Conservation (phyloP, 2,113 vertebrate species). For the Rhabdornis inornatus region DNA sequence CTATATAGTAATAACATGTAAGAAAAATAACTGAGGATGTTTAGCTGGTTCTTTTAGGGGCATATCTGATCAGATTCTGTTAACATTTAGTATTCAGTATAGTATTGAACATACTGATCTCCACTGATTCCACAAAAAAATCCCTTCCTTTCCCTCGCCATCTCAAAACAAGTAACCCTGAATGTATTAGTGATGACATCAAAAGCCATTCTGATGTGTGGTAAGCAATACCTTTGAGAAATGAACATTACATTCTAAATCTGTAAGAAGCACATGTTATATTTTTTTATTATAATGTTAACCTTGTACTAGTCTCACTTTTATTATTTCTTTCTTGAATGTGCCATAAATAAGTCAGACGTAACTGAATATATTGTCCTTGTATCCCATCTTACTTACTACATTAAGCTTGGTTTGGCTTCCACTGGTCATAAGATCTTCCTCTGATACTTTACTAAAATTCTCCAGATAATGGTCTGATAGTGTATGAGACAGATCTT, state of each 20-base stretch:
- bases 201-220: neutral
- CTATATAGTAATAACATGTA: neutral
- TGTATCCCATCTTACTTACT: constrained; percentile 73
- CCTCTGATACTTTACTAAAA: constrained; percentile 89
- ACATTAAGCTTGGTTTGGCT: constrained; percentile 78
- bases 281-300: neutral
- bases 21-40: neutral
- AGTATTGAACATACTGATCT: neutral
- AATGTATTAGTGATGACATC: neutral
- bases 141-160: neutral
- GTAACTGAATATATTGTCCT: constrained; percentile 11
- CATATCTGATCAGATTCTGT: neutral
- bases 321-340: neutral
- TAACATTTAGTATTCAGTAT: neutral
- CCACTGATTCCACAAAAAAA: neutral
- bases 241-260: neutral
- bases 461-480: constrained; percentile 95
- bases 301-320: neutral
- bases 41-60: neutral
- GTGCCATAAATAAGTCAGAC: neutral
- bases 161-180: neutral
- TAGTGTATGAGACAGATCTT: constrained; percentile 93
- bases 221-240: neutral
- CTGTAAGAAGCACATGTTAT: neutral
- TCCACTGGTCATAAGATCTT: constrained; percentile 84